Base-by-base conservation (phyloP, 2,113 vertebrate species). In the Centrocercus urophasianus region DNA sequence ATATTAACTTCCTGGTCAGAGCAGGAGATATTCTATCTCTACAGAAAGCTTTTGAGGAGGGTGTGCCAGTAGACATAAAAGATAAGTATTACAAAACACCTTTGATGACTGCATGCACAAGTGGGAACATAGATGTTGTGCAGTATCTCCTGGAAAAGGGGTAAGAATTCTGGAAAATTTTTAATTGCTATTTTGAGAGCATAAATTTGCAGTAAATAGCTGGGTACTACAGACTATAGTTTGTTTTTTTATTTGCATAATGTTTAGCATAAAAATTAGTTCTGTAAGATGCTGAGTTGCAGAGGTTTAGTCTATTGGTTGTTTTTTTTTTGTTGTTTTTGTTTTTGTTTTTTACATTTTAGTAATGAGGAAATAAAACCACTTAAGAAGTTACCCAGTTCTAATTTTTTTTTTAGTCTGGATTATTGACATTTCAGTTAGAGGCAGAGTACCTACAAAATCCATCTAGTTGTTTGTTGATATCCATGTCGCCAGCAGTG, bases 51-150 rank as follows among this genome's bases (percentile, higher is more conserved):
- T 98, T 99, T 57, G 97, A 97, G 9, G 93, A 98, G 32, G 98
- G 98, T 7, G 97, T 99, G 36, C 98, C 98, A 3, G 98, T 99
- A 93, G 98, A 99, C 70, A 87, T 98, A 52, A 97, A 97, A 64
- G 99, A 99, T 80, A 96, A 84, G 65, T 99, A 97, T 60, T 99
- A 98, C 95, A 99, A 99, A 97, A 99, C 99, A 1, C 99, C 99
- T 1, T 96, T 99, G 50, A 99, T 99, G 98, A 95, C 96, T 11
- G 99, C 99, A 0, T 99, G 99, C 91, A 94, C 97, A 38, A 98
- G 38, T 70, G 99, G 99, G 18, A 99, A 98, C 89, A 97, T 96
- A 8, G 97, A 98, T 34, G 87, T 98, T 27, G 98, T 98, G 78
- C 97, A 98, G 86, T 98, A 98, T 89, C 98, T 99, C 70, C 94